Evolutionary conservation across 2,113 vertebrate genomes (phyloP).

Genomic region (Ranitomeya imitator): DNA sequence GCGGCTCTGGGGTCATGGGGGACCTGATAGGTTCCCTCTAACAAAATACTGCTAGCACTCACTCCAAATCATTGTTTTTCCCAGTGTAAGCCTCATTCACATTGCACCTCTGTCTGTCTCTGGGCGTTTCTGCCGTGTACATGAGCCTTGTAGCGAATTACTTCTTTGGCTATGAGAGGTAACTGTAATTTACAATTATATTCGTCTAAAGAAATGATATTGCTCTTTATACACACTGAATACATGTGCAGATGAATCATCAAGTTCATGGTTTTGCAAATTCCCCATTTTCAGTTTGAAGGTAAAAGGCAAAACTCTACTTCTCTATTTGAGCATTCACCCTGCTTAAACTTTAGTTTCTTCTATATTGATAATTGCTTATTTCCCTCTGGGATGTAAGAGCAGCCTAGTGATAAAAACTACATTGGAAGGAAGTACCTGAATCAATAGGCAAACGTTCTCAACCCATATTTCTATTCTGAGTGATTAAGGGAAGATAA

Average conservation of each 20-base stretch:
- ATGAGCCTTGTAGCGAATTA: neutral
- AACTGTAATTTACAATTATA: neutral
- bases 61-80: no score
- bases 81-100: no score
- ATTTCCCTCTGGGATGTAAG: neutral
- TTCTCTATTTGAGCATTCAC: neutral
- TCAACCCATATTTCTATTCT: neutral
- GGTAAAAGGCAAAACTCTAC: constrained; percentile 7
- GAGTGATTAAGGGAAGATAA: neutral
- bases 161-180: neutral
- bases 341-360: neutral
- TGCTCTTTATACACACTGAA: neutral
- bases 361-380: neutral
- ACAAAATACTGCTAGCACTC: no score
- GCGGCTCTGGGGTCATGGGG: no score
- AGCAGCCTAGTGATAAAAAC: neutral
- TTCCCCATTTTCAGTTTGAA: neutral
- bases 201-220: neutral
- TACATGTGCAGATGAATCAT: neutral
- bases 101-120: no score
- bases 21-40: no score
- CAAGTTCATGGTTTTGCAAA: neutral
- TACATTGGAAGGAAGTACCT: neutral
- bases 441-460: neutral
- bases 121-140: neutral